These are phyloP conservation scores for Nephrotoma appendiculata DNA, from an alignment of 2,888 invertebrate genomes.

Conservation along the genomic window DNA sequence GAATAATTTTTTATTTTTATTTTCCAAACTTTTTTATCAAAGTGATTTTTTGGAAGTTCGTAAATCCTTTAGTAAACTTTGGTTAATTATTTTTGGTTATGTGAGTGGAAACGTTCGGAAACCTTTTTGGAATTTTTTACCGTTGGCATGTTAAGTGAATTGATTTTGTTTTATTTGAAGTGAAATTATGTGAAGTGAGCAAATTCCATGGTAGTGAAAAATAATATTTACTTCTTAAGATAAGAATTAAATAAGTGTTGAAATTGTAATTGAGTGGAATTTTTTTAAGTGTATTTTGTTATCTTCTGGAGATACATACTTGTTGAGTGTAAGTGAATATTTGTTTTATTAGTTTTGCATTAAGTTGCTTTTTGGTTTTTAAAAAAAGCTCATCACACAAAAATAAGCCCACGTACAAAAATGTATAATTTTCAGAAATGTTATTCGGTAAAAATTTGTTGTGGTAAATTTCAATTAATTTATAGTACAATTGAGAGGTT, in stretches of 20 bases:
- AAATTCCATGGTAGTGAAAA: not conserved
- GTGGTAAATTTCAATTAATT: no score
- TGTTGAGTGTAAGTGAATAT: not conserved
- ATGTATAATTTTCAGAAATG: not conserved
- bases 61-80: not conserved
- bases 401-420: not conserved
- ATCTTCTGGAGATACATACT: not conserved
- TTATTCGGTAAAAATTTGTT: not conserved
- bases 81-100: not conserved
- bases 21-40: not conserved
- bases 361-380: not conserved
- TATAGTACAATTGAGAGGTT: no score
- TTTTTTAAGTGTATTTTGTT: not conserved
- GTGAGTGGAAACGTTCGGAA: not conserved
- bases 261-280: not conserved
- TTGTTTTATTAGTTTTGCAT: not conserved
- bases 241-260: not conserved
- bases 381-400: not conserved
- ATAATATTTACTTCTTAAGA: no score
- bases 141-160: not conserved
- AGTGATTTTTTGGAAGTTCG: not conserved
- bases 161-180: not conserved
- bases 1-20: not conserved
- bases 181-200: not conserved
- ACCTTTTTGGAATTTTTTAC: not conserved